Base-by-base conservation (phyloP, 1,140 invertebrate genomes). In the Dendrolimus kikuchii region DNA sequence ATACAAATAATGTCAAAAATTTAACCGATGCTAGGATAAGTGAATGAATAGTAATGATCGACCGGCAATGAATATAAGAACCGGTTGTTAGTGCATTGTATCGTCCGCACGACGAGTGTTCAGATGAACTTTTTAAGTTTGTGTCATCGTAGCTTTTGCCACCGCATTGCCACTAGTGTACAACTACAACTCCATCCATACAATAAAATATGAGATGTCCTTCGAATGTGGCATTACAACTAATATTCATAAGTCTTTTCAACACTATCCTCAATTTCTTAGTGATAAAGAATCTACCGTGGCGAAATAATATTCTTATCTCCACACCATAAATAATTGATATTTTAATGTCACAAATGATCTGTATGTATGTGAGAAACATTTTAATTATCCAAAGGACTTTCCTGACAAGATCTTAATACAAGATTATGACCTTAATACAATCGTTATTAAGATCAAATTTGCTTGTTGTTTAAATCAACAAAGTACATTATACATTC, bases 331-430 rank as follows among this genome's bases (percentile, higher is more conserved):
- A 86, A 84, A 86, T 86, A 84, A 86, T 86, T 83, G 81, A 86
- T 86, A 86, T 86, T 86, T 83, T 84, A 86, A 82, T 86, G 81
- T 86, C 83, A 86, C 83, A 84, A 84, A 86, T 83, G 80, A 83
- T 86, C 78, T 83, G 82, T 81, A 80, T 80, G 80, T 86, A 82
- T 81, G 75, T 82, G 77, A 64, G 58, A 73, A 73, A 70, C 64
- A 52, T 46, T 59, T 52, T 51, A 60, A 45, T 52, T 39, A 48
- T 49, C 58, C 54, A 75, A 72, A 51, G 39, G 36, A 42, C 23
- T 50, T 23, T 50, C 45, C 41, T 8, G 37, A 70, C 47, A 58
- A 47, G 53, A 38, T n/a, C 10, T 6, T 7, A 5, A 7, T 51
- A 62, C 7, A 10, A 37, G 42, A 38, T 51, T 38, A 38, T 8